Base-by-base conservation (phyloP, 2,888 invertebrate genomes). In the Meiosimyza platycephala region DNA sequence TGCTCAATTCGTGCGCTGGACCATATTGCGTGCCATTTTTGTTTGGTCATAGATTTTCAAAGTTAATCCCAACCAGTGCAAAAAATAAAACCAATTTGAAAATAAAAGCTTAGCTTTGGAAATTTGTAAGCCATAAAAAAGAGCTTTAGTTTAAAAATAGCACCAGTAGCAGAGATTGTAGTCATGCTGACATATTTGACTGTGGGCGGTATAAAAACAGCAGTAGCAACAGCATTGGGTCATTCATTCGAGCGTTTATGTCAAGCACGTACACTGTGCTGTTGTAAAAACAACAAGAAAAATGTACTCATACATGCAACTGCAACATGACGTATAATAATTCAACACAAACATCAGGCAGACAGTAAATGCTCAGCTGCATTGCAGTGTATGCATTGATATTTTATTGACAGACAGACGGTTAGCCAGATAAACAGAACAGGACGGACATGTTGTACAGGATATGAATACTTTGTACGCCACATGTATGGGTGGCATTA, bases 361-460 rank as follows among this genome's bases (percentile, higher is more conserved):
- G 48, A 40, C 16, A 55, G 22, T 63, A 47, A 40, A 63, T 16
- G 63, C 63, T 63, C 63, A 48, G 63, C 63, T 63, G 63, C 63
- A 63, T 47, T 63, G 63, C 63, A 47, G 63, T 63, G 48, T 47
- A 47, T 48, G 48, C 47, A 63, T 63, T 63, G 63, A 63, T 63
- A 63, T 63, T 63, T 63, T 63, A 63, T 63, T 63, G 63, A 63
- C 63, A 63, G 40, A 16, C 18, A 63, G 47, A 18, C 18, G 47
- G 40, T 16, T 47, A 63, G 48, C n/a, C 40, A 63, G 16, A 40
- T 47, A 33, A 7, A 62, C 33, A 15, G 22, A 55, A 55, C 1
- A 16, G 3, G 3, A 13, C 5, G 22, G 22, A 55, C 11, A 40
- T 40, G 9, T 40, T 40, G 40, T 40, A 40, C 6, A 40, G 40